These are phyloP conservation scores for Chionoecetes opilio DNA, from an alignment of 1,140 invertebrate species.

Conservation along the genomic window DNA sequence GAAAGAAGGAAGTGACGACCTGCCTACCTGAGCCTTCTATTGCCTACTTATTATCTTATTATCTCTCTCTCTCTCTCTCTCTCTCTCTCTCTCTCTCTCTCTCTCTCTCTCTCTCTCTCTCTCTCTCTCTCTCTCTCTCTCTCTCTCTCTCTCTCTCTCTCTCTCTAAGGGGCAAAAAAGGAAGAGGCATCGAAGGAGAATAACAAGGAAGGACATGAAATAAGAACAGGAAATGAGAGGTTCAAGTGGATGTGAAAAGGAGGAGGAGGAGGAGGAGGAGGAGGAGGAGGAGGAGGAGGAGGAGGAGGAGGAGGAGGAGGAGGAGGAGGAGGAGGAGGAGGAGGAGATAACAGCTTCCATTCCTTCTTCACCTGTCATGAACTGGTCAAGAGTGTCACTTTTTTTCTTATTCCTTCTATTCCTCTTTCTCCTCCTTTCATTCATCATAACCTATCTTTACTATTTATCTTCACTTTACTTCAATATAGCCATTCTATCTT, in stretches of 20 bases:
- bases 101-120: not conserved
- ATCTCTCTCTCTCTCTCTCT: constrained; percentile 6
- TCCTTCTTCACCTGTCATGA: not conserved
- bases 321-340: constrained; percentile 23
- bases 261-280: too few relatives aligned
- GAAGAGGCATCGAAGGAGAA: not conserved
- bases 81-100: not conserved
- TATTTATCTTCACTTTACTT: not conserved
- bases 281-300: not conserved
- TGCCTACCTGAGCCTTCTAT: not conserved
- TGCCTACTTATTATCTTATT: not conserved
- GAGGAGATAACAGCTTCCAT: not conserved
- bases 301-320: not conserved
- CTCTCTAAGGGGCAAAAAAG: not conserved
- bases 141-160: not conserved
- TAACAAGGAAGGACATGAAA: not conserved
- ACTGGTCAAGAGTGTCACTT: not conserved
- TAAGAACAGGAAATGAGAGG: not conserved
- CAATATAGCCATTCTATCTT: too few relatives aligned
- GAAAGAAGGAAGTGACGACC: not conserved
- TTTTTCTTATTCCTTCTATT: not conserved
- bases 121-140: not conserved
- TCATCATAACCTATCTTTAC: not conserved
- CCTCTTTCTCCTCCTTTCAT: not conserved
- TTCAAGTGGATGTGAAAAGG: not conserved